Conservation (phyloP, 1,140 invertebrate genomes). For the Eriocheir sinensis region DNA sequence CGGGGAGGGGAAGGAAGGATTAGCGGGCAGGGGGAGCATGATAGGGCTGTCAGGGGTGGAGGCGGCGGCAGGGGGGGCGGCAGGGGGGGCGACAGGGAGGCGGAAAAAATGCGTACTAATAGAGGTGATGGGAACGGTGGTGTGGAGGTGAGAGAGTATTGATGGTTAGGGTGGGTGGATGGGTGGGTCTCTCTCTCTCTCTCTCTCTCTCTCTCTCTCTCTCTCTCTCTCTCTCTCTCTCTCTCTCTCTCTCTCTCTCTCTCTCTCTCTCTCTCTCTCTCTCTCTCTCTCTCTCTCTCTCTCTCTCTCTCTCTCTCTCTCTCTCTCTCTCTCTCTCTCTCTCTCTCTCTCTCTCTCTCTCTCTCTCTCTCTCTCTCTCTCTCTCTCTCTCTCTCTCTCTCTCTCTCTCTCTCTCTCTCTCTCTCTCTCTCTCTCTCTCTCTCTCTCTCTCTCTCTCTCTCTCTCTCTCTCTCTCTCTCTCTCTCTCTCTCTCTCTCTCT, state of each 20-base stretch:
- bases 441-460: neutral
- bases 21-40: neutral
- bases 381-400: neutral
- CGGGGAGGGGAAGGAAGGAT: neutral
- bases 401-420: neutral
- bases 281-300: neutral
- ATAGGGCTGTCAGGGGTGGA: neutral
- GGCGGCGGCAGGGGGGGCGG: neutral
- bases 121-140: neutral
- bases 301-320: neutral
- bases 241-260: neutral
- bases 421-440: neutral
- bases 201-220: constrained; percentile 25
- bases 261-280: neutral
- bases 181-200: neutral
- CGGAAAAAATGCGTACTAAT: neutral
- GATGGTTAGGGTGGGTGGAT: neutral
- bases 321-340: constrained; percentile 3
- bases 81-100: neutral
- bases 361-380: neutral
- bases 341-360: constrained; percentile 13
- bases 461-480: constrained; percentile 37
- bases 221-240: neutral
- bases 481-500: neutral
- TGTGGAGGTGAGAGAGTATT: neutral